Conservation (phyloP, 2,888 invertebrate species). For the Ctenicera cuprea region DNA sequence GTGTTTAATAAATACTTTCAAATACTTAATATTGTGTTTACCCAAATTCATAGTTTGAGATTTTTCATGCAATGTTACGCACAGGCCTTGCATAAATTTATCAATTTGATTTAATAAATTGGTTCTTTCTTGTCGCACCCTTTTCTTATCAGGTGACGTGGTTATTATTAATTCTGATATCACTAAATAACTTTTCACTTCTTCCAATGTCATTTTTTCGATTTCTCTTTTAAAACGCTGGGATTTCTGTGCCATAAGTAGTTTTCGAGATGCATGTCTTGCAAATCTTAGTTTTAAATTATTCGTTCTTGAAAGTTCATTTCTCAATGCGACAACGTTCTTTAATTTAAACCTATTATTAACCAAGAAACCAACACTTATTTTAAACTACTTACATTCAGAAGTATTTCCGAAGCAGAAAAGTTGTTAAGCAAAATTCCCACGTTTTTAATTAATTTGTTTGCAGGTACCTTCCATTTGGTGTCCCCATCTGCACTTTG, state of each 20-base stretch:
- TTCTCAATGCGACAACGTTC: slow-evolving; percentile 41
- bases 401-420: slow-evolving; percentile 12
- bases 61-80: slow-evolving; percentile 34
- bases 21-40: slow-evolving; percentile 14
- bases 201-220: slow-evolving; percentile 42
- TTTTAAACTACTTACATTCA: slow-evolving; percentile 48
- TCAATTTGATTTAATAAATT: slow-evolving; percentile 45
- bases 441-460: slow-evolving; percentile 37
- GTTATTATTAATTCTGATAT: slow-evolving; percentile 49
- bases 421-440: slow-evolving; percentile 34
- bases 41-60: slow-evolving; percentile 45
- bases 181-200: slow-evolving; percentile 42
- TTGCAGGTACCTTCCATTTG: slow-evolving; percentile 34
- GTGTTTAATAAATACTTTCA: not conserved
- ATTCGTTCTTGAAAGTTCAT: slow-evolving; percentile 30
- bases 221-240: slow-evolving; percentile 16
- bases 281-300: slow-evolving; percentile 18
- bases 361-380: too few species aligned
- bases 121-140: slow-evolving; percentile 29
- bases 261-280: not conserved
- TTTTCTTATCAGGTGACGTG: slow-evolving; percentile 38
- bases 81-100: slow-evolving; percentile 43
- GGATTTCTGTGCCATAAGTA: slow-evolving; percentile 4
- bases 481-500: slow-evolving; percentile 12
- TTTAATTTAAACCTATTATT: slow-evolving; percentile 23